Evolutionary conservation across 2,113 vertebrate species (phyloP).

Genomic region (Albula glossodonta): DNA sequence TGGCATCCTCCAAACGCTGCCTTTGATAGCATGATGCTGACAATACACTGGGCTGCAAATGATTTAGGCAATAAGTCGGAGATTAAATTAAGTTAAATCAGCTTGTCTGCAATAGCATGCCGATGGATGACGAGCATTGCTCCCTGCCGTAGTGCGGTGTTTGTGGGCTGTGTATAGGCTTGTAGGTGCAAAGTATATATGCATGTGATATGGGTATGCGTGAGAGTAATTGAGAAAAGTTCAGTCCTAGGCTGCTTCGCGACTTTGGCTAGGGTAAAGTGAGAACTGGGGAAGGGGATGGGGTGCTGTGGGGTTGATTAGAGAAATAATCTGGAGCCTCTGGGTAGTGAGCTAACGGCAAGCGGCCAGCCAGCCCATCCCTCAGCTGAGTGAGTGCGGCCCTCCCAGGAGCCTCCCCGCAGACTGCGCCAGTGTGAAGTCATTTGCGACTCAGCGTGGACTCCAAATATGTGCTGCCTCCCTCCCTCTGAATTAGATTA

Average conservation of each 20-base stretch:
- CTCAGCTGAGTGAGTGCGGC: background rate
- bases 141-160: background rate
- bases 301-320: background rate
- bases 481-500: constrained; percentile 46
- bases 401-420: background rate
- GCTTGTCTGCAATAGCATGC: background rate
- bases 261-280: too few relatives aligned
- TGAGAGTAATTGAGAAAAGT: background rate
- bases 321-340: constrained; percentile 7
- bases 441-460: constrained; percentile 38
- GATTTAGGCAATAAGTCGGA: background rate
- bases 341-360: background rate
- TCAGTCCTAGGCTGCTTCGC: too few relatives aligned
- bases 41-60: background rate
- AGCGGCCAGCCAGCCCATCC: background rate
- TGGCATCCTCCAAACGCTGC: background rate
- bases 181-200: background rate
- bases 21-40: background rate
- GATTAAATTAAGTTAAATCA: background rate
- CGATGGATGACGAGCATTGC: too few relatives aligned
- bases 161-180: too few relatives aligned
- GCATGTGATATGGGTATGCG: background rate
- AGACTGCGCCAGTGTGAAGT: constrained; percentile 19
- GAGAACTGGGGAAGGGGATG: background rate
- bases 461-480: constrained; percentile 28